These are phyloP conservation scores for Ginglymostoma cirratum DNA, from an alignment of 2,113 vertebrate species.

Conservation along the genomic window DNA sequence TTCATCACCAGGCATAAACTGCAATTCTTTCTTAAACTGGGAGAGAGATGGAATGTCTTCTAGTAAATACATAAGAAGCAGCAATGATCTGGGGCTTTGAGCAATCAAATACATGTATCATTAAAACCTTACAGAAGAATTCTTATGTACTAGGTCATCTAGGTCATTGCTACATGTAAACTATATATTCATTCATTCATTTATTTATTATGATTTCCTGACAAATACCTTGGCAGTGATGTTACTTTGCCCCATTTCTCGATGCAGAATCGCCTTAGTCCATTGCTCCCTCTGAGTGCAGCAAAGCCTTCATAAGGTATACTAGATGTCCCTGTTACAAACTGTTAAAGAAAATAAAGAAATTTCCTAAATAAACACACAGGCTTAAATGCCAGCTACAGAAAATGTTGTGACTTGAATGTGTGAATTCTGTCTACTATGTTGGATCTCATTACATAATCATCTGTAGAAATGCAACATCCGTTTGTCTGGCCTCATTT, in stretches of 20 bases:
- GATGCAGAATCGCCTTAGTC: conserved; percentile 89
- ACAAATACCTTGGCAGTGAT: conserved; percentile 75
- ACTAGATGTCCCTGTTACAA: conserved; percentile 92
- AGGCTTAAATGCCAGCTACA: too few species aligned
- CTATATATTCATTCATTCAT: neutral
- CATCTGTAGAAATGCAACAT: neutral
- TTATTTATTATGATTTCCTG: neutral
- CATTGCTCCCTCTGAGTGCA: conserved; percentile 84
- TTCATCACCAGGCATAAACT: neutral
- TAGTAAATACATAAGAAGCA: neutral
- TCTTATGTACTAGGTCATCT: neutral
- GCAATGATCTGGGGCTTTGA: neutral
- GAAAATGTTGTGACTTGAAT: neutral
- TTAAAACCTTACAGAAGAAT: neutral
- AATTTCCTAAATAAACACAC: neutral
- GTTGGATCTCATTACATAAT: neutral
- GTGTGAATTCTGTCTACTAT: neutral
- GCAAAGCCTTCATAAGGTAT: conserved; percentile 95
- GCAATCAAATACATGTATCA: neutral
- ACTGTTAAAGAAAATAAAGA: conserved; percentile 55
- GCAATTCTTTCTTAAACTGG: neutral
- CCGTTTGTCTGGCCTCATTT: neutral
- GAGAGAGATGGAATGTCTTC: neutral
- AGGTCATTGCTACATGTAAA: neutral
- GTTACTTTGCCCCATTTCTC: conserved; percentile 98